Base-by-base conservation (phyloP, 2,888 invertebrate species). In the Nymphalis urticae region DNA sequence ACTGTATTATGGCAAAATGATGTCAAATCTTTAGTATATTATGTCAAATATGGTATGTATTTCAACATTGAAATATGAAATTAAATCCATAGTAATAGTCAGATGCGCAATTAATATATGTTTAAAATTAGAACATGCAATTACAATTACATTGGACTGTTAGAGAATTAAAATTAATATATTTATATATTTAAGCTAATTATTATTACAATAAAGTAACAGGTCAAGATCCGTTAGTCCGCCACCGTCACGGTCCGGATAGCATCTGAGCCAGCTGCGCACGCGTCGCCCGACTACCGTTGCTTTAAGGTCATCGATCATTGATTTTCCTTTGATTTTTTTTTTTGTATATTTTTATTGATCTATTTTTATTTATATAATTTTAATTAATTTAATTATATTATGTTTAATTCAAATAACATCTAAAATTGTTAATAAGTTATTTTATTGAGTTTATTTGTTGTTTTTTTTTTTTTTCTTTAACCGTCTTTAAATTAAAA, bases 231-330 rank as follows among this genome's bases (percentile, higher is more conserved):
- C 80, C 78, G 79, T 77, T 77, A 77, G 66, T 66, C 66, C 62
- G 65, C 72, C 54, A 56, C 24, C 73, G 84, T 85, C 83, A 85
- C 84, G 85, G 80, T 77, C 79, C 75, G 76, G 77, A 81, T 83
- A 82, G 75, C 76, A 79, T 76, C 77, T 70, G 66, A 75, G 72
- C 63, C 70, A 71, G 75, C 70, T 78, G 81, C 83, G 86, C 87
- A 80, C 80, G 81, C 83, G 85, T 74, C 85, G 84, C 83, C 82
- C 85, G 84, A 83, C 79, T 53, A 73, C 71, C 68, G 66, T 72
- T 75, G 74, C 73, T 72, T 76, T 76, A 80, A 77, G 76, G 75
- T 75, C 75, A 73, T 70, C 64, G 65, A 73, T 69, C 69, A 73
- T 72, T 71, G 69, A 71, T 75, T 76, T 72, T 66, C 50, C 70